These are phyloP conservation scores for Heterodera schachtii DNA, from an alignment of 1,140 invertebrate genomes.

Conservation along the genomic window DNA sequence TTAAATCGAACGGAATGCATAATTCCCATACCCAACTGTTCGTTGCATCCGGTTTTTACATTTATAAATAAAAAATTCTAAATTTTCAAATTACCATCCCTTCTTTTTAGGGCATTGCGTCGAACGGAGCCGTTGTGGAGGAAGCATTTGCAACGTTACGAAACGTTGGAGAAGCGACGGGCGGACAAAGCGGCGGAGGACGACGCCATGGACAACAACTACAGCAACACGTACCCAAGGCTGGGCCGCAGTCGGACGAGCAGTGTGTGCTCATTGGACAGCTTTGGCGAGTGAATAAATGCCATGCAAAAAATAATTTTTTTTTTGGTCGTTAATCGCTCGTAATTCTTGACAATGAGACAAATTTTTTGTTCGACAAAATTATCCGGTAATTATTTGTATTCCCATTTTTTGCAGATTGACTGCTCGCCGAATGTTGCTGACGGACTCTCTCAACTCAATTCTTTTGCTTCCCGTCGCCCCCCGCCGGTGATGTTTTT, in stretches of 20 bases:
- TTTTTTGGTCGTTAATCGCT: no score
- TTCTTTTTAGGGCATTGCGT: conserved; percentile 38
- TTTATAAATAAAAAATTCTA: no score
- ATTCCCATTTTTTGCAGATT: no score
- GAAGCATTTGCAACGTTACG: conserved; percentile 40
- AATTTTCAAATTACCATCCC: neutral
- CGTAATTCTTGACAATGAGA: no score
- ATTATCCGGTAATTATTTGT: no score
- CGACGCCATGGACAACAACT: neutral
- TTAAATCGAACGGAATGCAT: no score
- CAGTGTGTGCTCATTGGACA: conserved; percentile 20
- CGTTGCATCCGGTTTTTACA: neutral
- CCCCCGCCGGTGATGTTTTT: no score
- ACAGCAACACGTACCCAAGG: conserved; percentile 17
- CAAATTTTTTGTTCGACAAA: no score
- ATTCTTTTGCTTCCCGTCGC: no score
- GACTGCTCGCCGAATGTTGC: no score
- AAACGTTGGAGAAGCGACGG: conserved; percentile 23
- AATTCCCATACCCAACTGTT: neutral
- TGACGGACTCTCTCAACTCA: no score
- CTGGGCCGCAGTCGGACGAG: conserved; percentile 12
- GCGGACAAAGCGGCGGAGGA: neutral
- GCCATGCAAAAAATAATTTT: no score
- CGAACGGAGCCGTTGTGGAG: conserved; percentile 39
- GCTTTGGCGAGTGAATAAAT: conserved; percentile 11